Evolutionary conservation across 2,888 invertebrate species (phyloP), one percentile per base, ranked within the genome.

Genomic region (Ochlodes sylvanus): DNA sequence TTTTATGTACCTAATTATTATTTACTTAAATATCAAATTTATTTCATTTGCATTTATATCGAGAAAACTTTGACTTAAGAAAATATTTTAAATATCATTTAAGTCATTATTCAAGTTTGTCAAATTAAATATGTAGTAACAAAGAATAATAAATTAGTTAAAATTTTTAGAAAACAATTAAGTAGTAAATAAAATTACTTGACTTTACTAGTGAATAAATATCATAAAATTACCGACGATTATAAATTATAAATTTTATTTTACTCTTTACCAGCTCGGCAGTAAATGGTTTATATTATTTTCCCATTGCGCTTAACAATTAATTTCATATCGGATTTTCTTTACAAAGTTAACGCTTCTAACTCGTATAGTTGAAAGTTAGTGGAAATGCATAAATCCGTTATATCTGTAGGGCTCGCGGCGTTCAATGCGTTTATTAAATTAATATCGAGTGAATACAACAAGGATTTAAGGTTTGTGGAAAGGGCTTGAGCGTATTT

Each of bases 371-470:
- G 42, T 54, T 66, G 66, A 66, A 66, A 66, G 66, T 65, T 65
- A 50, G 17, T 54, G 55, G 61, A 60, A 61, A 67, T 44, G 60
- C 66, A 68, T 68, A 68, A 68, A 68, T 68, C 62, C 68, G 62
- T 62, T 70, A 69, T 71, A 73, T 70, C 72, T 70, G 66, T 61
- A 27, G 63, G 55, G 63, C 52, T 67, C 55, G 69, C 67, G 58
- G 61, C 63, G 56, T 70, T 68, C 71, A 69, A 70, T 70, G 64
- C 69, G 67, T 72, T 74, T 74, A 76, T 76, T 74, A 74, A 76
- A 77, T 77, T 75, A 75, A 71, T 69, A 73, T 71, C 74, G 75
- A 76, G 70, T 71, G 76, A 72, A 69, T 75, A 71, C 70, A 73
- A 73, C 74, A 68, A 58, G 70, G 73, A 65, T 68, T 58, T 69